Base-by-base conservation (phyloP, 1,140 invertebrate species). In the Venustaconcha ellipsiformis region DNA sequence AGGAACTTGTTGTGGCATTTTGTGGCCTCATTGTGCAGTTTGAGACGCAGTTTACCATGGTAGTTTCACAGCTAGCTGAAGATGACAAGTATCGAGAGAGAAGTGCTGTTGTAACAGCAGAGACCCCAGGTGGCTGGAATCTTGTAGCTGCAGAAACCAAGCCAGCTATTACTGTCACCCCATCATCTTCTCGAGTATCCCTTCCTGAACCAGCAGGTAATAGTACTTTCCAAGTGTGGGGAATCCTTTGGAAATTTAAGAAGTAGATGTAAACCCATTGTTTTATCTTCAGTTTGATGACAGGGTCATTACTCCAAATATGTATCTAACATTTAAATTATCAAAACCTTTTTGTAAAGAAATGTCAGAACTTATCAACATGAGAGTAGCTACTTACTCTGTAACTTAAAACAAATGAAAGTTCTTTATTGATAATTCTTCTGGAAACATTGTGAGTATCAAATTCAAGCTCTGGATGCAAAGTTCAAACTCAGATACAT, bases 11-110 rank as follows among this genome's bases (percentile, higher is more conserved):
- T 55, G 93, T 94, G 57, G 96, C 97, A 8, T 90, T 99, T 1
- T 96, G 97, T 88, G 97, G 96, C 94, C 93, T 97, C 89, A 94
- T 99, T 18, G 86, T 96, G 65, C 93, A 95, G 67, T 98, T 97
- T 91, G 96, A 98, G 90, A 94, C 95, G 76, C 94, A 95, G 71
- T 98, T 98, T 90, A 92, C 91, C 67, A 87, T 87, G 18, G 88
- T 92, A 14, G 94, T 96, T 0, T 94, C 93, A 66, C 91, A 92
- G 74, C 82, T 94, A 60, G 92, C 95, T 64, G 94, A 96, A 84
- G 92, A 93, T 78, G 93, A 92, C 80, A 84, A 83, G 67, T 64
- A 82, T 74, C 74, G 80, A 71, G 84, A 85, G 14, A 79, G 78
- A 55, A 78, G 75, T 48, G 72, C 76, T 14, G 78, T 84, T 0